Base-by-base conservation (phyloP, 2,113 vertebrate genomes). In the Hypocryptadius cinnamomeus region DNA sequence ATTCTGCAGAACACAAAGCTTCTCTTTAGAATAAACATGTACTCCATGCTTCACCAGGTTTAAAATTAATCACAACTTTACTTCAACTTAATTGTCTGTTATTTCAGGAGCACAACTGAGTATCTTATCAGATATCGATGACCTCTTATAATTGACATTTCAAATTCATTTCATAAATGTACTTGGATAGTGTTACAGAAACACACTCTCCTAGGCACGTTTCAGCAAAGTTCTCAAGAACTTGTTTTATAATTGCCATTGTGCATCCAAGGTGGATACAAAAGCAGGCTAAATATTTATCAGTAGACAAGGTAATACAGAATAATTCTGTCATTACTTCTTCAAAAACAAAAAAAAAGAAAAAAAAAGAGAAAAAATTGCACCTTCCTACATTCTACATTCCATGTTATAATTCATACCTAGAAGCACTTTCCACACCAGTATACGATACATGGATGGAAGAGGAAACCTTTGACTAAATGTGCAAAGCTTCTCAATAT, bases 391-490 rank as follows among this genome's bases (percentile, higher is more conserved):
- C 8, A 47, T n/a, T 60, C 6, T 40, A 15, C 14, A 40, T 40
- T 40, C 40, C 40, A 40, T 40, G 40, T 40, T 40, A 40, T 15
- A 14, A 40, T 40, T 94, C 98, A 95, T 98, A 99, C 99, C 99
- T 89, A 99, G 90, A 89, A 99, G 97, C 12, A 99, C 99, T 74
- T 99, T 99, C 99, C 99, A 99, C 31, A 99, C 99, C 85, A 99
- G 97, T 11, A 98, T 98, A 61, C 99, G 98, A 87, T 99, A 99
- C 99, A 99, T 98, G 50, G 99, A 99, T 2, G 99, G 99, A 44
- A 99, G 98, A 66, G 99, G 99, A 90, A 99, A 99, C 85, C 99
- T 98, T 93, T 99, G 99, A 97, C 99, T 99, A 93, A 99, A 99
- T 6, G 99, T 99, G 92, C 99, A 99, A 95, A 99, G 97, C 95